phyloP scores from a whole-genome alignment of 1,140 invertebrate species.

The Schlechtendalia chinensis region DNA sequence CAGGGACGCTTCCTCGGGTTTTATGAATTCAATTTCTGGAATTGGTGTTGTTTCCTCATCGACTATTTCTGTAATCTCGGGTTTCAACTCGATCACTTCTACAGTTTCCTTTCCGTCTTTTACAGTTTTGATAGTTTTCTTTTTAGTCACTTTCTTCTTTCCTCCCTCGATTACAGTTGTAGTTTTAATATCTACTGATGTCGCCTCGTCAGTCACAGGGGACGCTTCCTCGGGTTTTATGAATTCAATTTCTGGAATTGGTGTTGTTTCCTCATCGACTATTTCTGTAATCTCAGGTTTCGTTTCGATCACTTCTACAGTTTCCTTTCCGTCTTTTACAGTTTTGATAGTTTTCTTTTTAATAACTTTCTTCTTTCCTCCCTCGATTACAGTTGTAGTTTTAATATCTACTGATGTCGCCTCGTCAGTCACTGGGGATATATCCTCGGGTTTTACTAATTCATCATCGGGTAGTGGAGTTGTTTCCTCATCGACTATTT shows the following conservation, averaged over 20 bases:
- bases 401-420: background rate
- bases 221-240: background rate
- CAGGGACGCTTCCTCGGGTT: constrained; percentile 51
- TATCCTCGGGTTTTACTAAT: background rate
- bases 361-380: too few species aligned
- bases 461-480: background rate
- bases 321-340: too few species aligned
- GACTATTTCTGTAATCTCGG: constrained; percentile 48
- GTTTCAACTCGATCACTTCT: constrained; percentile 53
- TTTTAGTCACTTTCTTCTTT: constrained; percentile 54
- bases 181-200: background rate
- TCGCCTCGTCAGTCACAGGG: background rate
- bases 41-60: constrained; percentile 38
- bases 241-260: background rate
- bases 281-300: background rate
- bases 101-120: constrained; percentile 51
- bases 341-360: too few species aligned
- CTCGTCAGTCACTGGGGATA: background rate
- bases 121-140: constrained; percentile 50
- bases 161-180: background rate
- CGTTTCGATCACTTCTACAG: background rate
- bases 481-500: background rate
- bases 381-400: background rate
- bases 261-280: background rate
- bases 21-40: constrained; percentile 43